These are phyloP conservation scores for Rhamnusium bicolor DNA, from an alignment of 2,888 invertebrate genomes.

Conservation along the genomic window DNA sequence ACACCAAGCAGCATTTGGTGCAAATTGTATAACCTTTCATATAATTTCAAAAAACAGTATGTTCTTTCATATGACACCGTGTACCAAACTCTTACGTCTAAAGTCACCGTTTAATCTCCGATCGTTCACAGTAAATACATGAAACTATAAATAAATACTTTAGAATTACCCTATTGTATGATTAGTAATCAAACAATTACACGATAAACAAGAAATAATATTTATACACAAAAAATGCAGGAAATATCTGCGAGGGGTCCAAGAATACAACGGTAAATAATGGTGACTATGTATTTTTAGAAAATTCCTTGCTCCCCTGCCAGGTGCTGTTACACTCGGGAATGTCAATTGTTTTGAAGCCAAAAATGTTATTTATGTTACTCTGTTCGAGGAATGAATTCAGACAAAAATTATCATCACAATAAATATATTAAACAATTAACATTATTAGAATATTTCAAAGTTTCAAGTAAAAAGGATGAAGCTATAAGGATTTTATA, in stretches of 20 bases:
- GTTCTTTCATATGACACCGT: not conserved
- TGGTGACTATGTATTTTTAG: constrained; percentile 10
- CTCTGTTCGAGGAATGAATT: too few relatives aligned
- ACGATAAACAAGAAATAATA: not conserved
- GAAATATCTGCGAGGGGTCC: not conserved
- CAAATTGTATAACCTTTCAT: not conserved
- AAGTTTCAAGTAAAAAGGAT: too few relatives aligned
- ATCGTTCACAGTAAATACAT: not conserved
- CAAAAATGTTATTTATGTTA: not conserved
- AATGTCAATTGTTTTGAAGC: not conserved
- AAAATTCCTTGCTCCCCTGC: constrained; percentile 15
- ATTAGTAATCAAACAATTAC: not conserved
- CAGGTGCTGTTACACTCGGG: not conserved
- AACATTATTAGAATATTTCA: too few relatives aligned
- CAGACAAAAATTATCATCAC: too few relatives aligned
- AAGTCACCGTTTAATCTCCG: not conserved
- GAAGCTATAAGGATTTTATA: too few relatives aligned
- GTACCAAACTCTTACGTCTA: not conserved
- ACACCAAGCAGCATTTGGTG: not conserved
- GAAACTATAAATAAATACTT: not conserved
- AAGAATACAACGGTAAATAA: not conserved
- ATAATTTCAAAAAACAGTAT: not conserved
- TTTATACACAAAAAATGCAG: not conserved
- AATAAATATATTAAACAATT: too few relatives aligned
- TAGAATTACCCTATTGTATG: not conserved